phyloP scores from a whole-genome alignment of 1,140 invertebrate species.

The Drosophila nigrodunni region DNA sequence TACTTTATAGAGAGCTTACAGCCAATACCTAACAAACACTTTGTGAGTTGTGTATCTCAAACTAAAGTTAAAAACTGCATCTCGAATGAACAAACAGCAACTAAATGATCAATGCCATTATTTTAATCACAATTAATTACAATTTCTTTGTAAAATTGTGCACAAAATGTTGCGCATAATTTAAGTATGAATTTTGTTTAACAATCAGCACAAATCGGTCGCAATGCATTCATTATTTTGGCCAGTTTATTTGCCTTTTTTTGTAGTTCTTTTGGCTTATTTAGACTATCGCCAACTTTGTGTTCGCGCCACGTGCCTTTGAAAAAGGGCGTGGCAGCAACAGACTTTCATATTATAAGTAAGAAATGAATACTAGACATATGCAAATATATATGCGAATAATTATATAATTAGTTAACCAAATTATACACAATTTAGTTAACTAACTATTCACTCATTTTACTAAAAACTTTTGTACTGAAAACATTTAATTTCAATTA shows the following conservation, averaged over 20 bases:
- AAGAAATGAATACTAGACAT: constrained; percentile 28
- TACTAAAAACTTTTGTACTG: constrained; percentile 6
- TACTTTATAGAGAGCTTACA: constrained; percentile 69
- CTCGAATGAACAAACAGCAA: constrained; percentile 17
- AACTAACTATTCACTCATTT: constrained; percentile 18
- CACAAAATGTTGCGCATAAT: not conserved
- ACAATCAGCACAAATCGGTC: constrained; percentile 5
- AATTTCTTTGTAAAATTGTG: constrained; percentile 24
- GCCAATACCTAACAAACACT: constrained; percentile 30
- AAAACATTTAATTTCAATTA: not conserved
- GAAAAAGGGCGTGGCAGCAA: constrained; percentile 45
- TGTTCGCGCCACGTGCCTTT: constrained; percentile 49
- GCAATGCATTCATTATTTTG: not conserved
- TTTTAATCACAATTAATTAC: constrained; percentile 19
- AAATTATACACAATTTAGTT: constrained; percentile 27
- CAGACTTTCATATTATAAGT: constrained; percentile 27
- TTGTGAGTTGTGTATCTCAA: constrained; percentile 43
- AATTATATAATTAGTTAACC: constrained; percentile 31
- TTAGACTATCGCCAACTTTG: constrained; percentile 45
- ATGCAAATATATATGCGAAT: constrained; percentile 31
- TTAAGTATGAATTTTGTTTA: constrained; percentile 8
- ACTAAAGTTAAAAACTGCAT: constrained; percentile 23
- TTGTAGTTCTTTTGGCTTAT: constrained; percentile 9
- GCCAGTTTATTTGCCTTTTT: constrained; percentile 37
- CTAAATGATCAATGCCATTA: constrained; percentile 22